phyloP scores from a whole-genome alignment of 2,888 invertebrate genomes.

The Ormyrus thymus region DNA sequence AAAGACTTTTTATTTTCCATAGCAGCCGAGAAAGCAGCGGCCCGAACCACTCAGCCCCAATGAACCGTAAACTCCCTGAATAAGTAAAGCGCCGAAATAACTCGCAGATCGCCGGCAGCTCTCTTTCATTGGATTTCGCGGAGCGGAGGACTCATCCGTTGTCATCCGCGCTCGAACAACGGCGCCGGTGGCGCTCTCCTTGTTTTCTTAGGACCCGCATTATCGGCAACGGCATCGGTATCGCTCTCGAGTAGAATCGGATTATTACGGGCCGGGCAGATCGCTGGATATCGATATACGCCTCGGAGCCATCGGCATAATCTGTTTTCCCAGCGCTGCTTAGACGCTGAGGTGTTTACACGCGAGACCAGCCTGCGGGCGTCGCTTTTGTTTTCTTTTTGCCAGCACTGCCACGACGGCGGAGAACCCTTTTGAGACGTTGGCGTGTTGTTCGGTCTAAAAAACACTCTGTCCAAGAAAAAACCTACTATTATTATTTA shows the following conservation, averaged over 20 bases:
- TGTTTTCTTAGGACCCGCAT: slow-evolving; percentile 13
- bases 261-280: slow-evolving; percentile 28
- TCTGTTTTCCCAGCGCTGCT: slow-evolving; percentile 16
- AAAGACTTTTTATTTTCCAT: no score
- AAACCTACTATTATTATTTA: no score
- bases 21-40: no score
- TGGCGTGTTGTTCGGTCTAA: not conserved
- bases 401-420: not conserved
- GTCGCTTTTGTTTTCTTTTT: slow-evolving; percentile 4
- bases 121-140: slow-evolving; percentile 48
- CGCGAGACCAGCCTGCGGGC: not conserved
- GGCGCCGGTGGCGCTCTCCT: slow-evolving; percentile 6
- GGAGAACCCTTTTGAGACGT: slow-evolving; percentile 21
- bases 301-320: slow-evolving; percentile 19
- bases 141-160: not conserved
- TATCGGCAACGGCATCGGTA: slow-evolving; percentile 27
- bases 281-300: slow-evolving; percentile 41
- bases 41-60: no score
- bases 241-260: slow-evolving; percentile 35
- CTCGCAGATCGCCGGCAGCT: slow-evolving; percentile 12
- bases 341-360: not conserved
- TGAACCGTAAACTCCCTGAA: no score
- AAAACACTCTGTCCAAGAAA: no score
- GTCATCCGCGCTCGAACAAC: slow-evolving; percentile 27
- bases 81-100: no score